Conservation (phyloP, 2,888 invertebrate genomes). For the Rotaria socialis region DNA sequence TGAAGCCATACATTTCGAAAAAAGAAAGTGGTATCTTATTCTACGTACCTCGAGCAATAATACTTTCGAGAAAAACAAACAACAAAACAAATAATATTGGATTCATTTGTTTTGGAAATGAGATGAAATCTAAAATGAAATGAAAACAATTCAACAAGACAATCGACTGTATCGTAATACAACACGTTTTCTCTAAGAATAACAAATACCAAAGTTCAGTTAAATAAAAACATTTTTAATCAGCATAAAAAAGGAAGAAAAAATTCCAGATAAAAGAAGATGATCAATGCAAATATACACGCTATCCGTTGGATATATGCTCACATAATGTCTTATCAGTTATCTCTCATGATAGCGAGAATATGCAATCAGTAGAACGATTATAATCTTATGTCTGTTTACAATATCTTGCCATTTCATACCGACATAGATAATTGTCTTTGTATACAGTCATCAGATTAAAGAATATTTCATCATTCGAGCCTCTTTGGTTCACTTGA, state of each 20-base stretch:
- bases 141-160: background rate
- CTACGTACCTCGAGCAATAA: slow-evolving; percentile 4
- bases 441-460: background rate
- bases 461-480: too few species aligned
- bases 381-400: slow-evolving; percentile 17
- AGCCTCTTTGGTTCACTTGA: too few species aligned
- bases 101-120: background rate
- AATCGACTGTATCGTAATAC: too few species aligned
- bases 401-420: background rate
- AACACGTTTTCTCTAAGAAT: too few species aligned
- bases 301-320: background rate
- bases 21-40: background rate
- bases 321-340: background rate
- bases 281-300: background rate
- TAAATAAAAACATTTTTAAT: background rate
- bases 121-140: background rate
- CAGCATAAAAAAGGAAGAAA: background rate
- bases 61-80: background rate
- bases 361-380: background rate
- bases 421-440: background rate
- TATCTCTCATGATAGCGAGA: background rate
- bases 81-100: background rate
- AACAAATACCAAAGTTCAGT: background rate
- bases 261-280: background rate
- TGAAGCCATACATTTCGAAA: background rate